Percentiles rank a stretch among this genome's conserved stretches.
These are phyloP conservation scores for Pyrgilauda ruficollis DNA, from an alignment of 2,113 vertebrate genomes.

Conservation along the genomic window DNA sequence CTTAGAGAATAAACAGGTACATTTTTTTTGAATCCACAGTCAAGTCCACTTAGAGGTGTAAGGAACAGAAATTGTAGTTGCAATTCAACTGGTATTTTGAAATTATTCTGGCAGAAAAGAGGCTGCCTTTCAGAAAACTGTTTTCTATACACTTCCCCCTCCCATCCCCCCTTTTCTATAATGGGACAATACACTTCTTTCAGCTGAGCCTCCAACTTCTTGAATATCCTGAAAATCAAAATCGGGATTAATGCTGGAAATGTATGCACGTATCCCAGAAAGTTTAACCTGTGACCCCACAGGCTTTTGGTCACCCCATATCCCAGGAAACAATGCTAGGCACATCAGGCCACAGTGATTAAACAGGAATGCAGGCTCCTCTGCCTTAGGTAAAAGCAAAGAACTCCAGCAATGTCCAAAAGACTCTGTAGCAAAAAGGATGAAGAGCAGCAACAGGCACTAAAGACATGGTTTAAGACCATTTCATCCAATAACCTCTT, in stretches of 20 bases:
- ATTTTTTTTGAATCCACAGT: not conserved
- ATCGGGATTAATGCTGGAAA: not conserved
- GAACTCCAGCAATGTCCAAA: not conserved
- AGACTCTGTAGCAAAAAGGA: not conserved
- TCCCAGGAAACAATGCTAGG: not conserved
- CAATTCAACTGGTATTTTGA: slow-evolving; percentile 32
- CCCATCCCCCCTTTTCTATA: not conserved
- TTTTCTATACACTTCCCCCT: not conserved
- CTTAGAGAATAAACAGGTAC: slow-evolving; percentile 48
- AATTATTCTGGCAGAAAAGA: slow-evolving; percentile 11
- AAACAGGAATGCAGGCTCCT: not conserved
- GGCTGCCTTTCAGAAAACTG: slow-evolving; percentile 27
- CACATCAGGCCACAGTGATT: not conserved
- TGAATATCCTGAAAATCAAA: slow-evolving; percentile 31
- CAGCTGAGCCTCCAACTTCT: not conserved
- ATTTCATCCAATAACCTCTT: not conserved
- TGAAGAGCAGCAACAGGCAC: not conserved
- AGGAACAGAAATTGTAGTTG: slow-evolving; percentile 47
- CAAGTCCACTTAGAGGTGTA: slow-evolving; percentile 50
- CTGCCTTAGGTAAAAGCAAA: not conserved
- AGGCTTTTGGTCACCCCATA: not conserved
- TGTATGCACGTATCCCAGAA: not conserved
- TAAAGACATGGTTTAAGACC: not conserved
- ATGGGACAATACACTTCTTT: slow-evolving; percentile 14
- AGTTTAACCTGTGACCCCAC: not conserved